phyloP scores from a whole-genome alignment of 2,797 vertebrate species.

The Discoglossus pictus region DNA sequence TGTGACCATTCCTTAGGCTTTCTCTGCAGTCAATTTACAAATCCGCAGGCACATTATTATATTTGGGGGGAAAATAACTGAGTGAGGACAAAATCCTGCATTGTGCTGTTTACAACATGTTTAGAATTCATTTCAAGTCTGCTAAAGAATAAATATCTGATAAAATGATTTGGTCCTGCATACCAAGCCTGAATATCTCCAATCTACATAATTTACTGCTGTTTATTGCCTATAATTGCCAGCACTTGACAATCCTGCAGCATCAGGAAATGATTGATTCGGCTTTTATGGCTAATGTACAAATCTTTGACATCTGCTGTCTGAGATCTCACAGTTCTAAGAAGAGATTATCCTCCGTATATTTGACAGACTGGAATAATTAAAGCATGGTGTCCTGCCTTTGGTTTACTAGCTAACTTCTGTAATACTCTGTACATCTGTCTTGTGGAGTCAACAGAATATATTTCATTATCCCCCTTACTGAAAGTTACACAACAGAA shows the following conservation, averaged over 20 bases:
- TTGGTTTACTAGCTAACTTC: neutral
- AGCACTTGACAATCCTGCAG: slow-evolving; percentile 41
- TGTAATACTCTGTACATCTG: slow-evolving; percentile 19
- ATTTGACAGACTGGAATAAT: neutral
- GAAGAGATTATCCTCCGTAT: slow-evolving; percentile 20
- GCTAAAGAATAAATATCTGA: slow-evolving; percentile 28
- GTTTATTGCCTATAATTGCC: slow-evolving; percentile 45
- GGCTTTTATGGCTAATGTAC: slow-evolving; percentile 19
- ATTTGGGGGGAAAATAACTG: no score
- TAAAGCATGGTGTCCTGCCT: slow-evolving; percentile 27
- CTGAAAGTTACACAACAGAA: neutral
- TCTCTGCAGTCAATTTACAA: no score
- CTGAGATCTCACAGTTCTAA: neutral
- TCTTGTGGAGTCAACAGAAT: neutral
- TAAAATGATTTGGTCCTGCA: slow-evolving; percentile 27
- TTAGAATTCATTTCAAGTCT: slow-evolving; percentile 29
- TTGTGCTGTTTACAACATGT: no score
- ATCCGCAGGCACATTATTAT: no score
- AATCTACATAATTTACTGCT: slow-evolving; percentile 38
- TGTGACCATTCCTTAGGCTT: no score
- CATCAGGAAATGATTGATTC: slow-evolving; percentile 49
- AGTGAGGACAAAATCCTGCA: no score
- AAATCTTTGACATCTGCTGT: slow-evolving; percentile 50
- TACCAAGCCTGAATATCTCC: slow-evolving; percentile 33
- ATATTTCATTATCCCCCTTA: neutral